phyloP scores from a whole-genome alignment of 2,113 vertebrate genomes.

The Entomyzon cyanotis region DNA sequence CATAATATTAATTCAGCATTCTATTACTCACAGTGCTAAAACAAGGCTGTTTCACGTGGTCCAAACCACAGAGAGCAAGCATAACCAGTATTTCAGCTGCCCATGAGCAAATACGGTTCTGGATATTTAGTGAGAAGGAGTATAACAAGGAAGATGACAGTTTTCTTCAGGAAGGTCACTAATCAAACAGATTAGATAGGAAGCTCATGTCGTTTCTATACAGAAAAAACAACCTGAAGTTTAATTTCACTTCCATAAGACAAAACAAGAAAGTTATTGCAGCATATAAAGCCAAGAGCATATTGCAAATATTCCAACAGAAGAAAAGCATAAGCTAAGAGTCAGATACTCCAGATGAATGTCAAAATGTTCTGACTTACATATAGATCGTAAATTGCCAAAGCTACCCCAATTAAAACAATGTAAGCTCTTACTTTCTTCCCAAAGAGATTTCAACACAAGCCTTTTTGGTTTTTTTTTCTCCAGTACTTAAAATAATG shows the following conservation, averaged over 20 bases:
- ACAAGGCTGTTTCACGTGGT: background rate
- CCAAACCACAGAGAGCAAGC: background rate
- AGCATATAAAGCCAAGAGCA: background rate
- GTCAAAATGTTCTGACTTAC: background rate
- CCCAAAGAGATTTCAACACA: background rate
- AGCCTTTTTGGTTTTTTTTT: background rate
- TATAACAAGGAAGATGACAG: background rate
- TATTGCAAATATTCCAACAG: background rate
- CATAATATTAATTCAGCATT: background rate
- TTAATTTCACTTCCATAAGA: background rate
- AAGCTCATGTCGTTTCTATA: background rate
- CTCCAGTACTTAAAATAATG: background rate
- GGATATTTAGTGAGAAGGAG: background rate
- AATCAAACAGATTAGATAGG: background rate
- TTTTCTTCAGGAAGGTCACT: background rate
- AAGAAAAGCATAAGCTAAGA: background rate
- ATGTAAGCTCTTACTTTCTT: background rate
- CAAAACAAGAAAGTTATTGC: background rate
- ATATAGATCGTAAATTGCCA: background rate
- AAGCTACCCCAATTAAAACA: background rate
- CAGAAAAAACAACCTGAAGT: background rate
- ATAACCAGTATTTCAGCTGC: background rate
- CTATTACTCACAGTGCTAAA: background rate
- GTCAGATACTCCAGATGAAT: background rate
- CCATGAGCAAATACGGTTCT: background rate